Percentiles rank a stretch among this genome's conserved stretches.
Evolutionary conservation across 2,113 vertebrate genomes (phyloP).

Genomic region (Phoenicopterus ruber): DNA sequence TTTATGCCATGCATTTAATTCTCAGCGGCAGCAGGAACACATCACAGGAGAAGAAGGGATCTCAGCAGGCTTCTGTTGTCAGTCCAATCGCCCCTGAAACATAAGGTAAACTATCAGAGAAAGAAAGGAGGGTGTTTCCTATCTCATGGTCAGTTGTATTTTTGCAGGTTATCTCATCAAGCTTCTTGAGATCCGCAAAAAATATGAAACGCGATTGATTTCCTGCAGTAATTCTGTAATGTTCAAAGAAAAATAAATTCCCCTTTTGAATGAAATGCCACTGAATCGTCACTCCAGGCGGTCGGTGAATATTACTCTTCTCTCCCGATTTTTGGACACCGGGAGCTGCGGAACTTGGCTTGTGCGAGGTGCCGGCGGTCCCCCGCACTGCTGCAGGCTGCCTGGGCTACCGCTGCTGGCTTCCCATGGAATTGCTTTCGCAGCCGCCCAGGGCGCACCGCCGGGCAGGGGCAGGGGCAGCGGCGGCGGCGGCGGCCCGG

Average conservation of each 20-base stretch:
- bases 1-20: background rate
- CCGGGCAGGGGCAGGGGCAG: no score
- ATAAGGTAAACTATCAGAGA: background rate
- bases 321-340: background rate
- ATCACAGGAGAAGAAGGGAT: background rate
- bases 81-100: background rate
- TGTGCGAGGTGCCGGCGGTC: background rate
- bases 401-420: background rate
- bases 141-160: background rate
- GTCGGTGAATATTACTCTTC: background rate
- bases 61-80: background rate
- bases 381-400: background rate
- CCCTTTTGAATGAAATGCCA: background rate
- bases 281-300: background rate
- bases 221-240: background rate
- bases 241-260: background rate
- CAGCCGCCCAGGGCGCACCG: background rate
- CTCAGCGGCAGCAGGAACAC: background rate
- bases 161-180: background rate
- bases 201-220: accelerated
- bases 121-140: background rate
- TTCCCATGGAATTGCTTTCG: accelerated
- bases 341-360: background rate
- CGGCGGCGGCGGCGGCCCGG: background rate
- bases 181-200: background rate